phyloP scores from a whole-genome alignment of 2,797 vertebrate species.

The Serranus cabrilla region DNA sequence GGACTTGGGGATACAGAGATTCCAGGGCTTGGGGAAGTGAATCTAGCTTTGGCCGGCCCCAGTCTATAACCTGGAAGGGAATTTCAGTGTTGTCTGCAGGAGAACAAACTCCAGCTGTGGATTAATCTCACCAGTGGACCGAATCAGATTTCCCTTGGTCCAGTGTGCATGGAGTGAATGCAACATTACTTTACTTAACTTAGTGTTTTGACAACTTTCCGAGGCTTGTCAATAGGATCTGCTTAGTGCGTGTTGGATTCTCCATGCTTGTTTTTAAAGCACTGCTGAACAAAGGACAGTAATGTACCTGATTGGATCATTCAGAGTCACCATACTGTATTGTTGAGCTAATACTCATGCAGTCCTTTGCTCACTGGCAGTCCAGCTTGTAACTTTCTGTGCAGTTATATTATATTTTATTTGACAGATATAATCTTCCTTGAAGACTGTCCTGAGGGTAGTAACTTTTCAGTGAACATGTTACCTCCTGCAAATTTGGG shows the following conservation, averaged over 20 bases:
- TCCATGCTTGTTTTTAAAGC: not conserved
- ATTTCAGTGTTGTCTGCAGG: slow-evolving; percentile 71
- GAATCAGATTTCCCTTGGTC: slow-evolving; percentile 83
- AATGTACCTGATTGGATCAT: slow-evolving; percentile 5
- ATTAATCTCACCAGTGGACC: slow-evolving; percentile 81
- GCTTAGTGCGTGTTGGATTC: not conserved
- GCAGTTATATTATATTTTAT: slow-evolving; percentile 7
- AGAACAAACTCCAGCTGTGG: slow-evolving; percentile 75
- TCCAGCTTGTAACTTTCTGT: not conserved
- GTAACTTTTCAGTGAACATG: not conserved
- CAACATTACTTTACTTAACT: slow-evolving; percentile 75
- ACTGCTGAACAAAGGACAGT: not conserved
- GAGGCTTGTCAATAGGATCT: slow-evolving; percentile 42
- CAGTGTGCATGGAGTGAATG: slow-evolving; percentile 80
- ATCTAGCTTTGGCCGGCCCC: slow-evolving; percentile 70
- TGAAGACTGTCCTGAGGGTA: not conserved
- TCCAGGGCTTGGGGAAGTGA: slow-evolving; percentile 76
- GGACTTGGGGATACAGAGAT: slow-evolving; percentile 81
- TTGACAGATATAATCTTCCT: slow-evolving; percentile 8
- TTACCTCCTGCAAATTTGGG: not conserved
- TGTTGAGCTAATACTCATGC: not conserved
- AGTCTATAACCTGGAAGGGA: slow-evolving; percentile 75
- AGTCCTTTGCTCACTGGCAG: not conserved
- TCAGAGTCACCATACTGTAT: not conserved
- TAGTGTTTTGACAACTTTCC: slow-evolving; percentile 69